Base-by-base conservation (phyloP, 2,113 vertebrate species). In the Lota lota region DNA sequence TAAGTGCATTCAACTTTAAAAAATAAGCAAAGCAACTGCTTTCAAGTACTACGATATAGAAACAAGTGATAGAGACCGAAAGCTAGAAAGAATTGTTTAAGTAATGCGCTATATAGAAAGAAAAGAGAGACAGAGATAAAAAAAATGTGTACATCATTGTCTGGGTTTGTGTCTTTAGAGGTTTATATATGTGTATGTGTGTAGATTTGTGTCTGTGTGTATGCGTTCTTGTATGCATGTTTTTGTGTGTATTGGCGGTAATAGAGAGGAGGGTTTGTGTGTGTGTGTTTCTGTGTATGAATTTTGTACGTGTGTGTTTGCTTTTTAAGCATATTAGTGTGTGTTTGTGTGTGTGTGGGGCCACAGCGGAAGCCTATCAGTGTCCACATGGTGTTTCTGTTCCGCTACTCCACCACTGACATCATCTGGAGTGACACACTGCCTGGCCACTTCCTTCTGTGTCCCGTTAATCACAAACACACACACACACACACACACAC, bases 291-390 rank as follows among this genome's bases (percentile, higher is more conserved):
- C 40, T 47, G 40, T 47, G 40, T 12, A 47, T 28, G 28, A 28
- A 28, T 5, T 47, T 14, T 47, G 40, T 47, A 14, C 12, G 40
- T 47, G 40, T 47, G 12, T 47, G 7, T 47, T 11, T 47, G 40
- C 6, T 47, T 47, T 47, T 5, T n/a, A n/a, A n/a, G n/a, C n/a
- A n/a, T n/a, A n/a, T n/a, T n/a, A n/a, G 19, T 24, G 59, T 61
- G 12, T 57, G 28, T 61, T 47, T 66, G 28, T 53, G 63, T 33
- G 20, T 68, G 57, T 12, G 22, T 71, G 67, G 28, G 28, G 28
- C 28, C 28, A 33, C 28, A 81, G 71, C 78, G 88, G 88, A 86
- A 89, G 86, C 74, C 78, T 82, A 85, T 87, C 83, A 73, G 69
- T 15, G 28, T 59, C 83, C 83, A 86, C 80, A 71, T 81, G 79